phyloP scores from a whole-genome alignment of 2,113 vertebrate species.

The Melozone crissalis region DNA sequence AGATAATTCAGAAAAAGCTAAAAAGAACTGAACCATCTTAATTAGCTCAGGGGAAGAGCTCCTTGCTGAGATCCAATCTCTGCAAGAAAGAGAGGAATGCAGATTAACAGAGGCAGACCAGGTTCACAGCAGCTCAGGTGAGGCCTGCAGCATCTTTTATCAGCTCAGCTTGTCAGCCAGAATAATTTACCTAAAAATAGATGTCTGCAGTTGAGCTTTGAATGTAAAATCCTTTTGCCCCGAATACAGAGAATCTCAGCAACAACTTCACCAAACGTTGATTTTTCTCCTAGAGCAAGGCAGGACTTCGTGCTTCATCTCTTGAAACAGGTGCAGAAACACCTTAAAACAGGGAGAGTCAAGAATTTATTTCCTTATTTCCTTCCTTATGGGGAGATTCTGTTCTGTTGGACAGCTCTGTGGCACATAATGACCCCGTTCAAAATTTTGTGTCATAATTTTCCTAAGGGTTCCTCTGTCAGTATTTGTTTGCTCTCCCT shows the following conservation, averaged over 20 bases:
- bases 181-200: conserved; percentile 57
- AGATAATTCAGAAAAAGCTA: not conserved
- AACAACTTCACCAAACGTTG: not conserved
- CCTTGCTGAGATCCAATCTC: not conserved
- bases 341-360: not conserved
- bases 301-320: not conserved
- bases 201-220: not conserved
- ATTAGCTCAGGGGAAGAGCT: not conserved
- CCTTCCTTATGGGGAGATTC: not conserved
- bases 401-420: not conserved
- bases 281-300: not conserved
- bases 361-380: not conserved
- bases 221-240: conserved; percentile 7
- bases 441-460: not conserved
- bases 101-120: not conserved
- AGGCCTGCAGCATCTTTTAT: conserved; percentile 35
- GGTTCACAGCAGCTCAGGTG: conserved; percentile 23
- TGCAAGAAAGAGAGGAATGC: not conserved
- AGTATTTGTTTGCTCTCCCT: not conserved
- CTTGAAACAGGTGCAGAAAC: not conserved
- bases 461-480: not conserved
- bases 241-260: not conserved
- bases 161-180: conserved; percentile 21
- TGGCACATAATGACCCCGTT: not conserved
- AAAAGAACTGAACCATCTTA: not conserved